phyloP scores from a whole-genome alignment of 2,797 vertebrate genomes.

The Oreochromis grahami region DNA sequence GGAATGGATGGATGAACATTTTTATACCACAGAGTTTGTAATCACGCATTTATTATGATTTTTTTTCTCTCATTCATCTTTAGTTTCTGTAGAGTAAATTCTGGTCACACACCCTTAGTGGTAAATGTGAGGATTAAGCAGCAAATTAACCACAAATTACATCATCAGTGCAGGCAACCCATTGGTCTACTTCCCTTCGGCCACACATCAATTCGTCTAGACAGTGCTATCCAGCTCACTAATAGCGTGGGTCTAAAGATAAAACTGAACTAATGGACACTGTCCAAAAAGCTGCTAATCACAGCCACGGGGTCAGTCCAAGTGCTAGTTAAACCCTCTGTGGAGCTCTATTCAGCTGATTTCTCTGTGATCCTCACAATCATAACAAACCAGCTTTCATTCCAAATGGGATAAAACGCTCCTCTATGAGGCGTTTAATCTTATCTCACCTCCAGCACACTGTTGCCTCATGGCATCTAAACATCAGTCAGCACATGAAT shows the following conservation, averaged over 20 bases:
- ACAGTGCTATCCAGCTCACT: not conserved
- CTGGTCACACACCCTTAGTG: not conserved
- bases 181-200: slow-evolving; percentile 18
- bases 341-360: not conserved
- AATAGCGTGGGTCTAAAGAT: slow-evolving; percentile 42
- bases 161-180: not conserved
- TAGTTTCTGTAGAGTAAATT: not conserved
- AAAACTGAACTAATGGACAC: slow-evolving; percentile 46
- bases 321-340: not conserved
- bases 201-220: slow-evolving; percentile 14
- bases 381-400: not conserved
- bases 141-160: slow-evolving; percentile 6
- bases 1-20: too few relatives aligned
- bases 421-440: not conserved
- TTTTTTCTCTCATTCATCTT: not conserved
- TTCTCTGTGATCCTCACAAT: not conserved
- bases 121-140: not conserved
- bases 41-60: not conserved
- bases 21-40: not conserved
- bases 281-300: slow-evolving; percentile 10
- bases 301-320: slow-evolving; percentile 3
- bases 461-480: not conserved
- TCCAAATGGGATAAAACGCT: not conserved
- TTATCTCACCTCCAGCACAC: not conserved
- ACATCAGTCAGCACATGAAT: not conserved